These are phyloP conservation scores for Nansenia antarctica DNA, from an alignment of 2,113 vertebrate species.

Conservation along the genomic window DNA sequence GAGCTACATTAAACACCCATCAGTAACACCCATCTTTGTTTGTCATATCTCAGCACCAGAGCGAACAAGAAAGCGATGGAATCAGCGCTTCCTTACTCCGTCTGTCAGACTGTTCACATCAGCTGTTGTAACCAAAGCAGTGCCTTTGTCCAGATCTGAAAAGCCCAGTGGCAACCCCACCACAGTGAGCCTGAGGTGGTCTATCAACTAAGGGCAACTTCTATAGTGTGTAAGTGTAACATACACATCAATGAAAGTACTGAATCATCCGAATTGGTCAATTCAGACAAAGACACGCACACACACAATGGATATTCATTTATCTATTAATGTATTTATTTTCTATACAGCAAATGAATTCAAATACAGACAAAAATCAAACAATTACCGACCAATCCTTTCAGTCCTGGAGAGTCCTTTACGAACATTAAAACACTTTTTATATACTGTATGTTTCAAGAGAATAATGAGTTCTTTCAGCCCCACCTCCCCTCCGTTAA, in stretches of 20 bases:
- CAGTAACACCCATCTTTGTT: neutral
- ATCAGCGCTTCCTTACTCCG: neutral
- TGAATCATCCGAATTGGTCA: neutral
- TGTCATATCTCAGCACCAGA: neutral
- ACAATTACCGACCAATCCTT: conserved; percentile 33
- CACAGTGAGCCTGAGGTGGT: too few species aligned
- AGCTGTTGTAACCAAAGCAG: neutral
- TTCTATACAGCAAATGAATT: conserved; percentile 58
- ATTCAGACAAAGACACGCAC: neutral
- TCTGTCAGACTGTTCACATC: neutral
- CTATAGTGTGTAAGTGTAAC: neutral
- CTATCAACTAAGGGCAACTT: neutral
- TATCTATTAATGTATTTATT: conserved; percentile 62
- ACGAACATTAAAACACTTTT: conserved; percentile 46
- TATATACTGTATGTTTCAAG: conserved; percentile 30
- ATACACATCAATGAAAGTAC: neutral
- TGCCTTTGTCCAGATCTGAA: neutral
- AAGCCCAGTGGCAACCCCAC: neutral
- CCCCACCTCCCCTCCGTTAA: conserved; percentile 32
- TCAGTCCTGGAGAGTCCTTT: conserved; percentile 33
- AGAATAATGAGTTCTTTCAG: conserved; percentile 24
- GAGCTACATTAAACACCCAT: neutral
- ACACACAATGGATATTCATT: conserved; percentile 10
- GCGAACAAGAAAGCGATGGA: neutral
- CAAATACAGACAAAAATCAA: conserved; percentile 47